Base-by-base conservation (phyloP, 2,113 vertebrate species). In the Rhagologus leucostigma region DNA sequence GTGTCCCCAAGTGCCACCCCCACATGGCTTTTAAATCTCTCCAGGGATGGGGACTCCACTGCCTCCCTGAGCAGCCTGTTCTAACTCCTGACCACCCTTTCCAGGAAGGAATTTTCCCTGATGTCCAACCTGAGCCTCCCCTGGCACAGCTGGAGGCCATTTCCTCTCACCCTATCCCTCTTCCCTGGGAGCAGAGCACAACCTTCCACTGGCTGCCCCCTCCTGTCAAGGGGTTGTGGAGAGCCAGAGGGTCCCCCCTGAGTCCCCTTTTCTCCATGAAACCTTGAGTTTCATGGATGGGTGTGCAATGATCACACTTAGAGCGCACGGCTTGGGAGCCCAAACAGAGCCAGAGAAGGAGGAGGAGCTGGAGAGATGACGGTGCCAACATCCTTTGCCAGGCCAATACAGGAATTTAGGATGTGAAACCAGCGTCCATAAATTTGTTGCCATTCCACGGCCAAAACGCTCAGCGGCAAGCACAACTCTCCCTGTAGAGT, bases 61-160 rank as follows among this genome's bases (percentile, higher is more conserved):
- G 4, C 26, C 19, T 7, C 17, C 42, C 30, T n/a, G 26, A 29
- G 30, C 41, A 71, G 35, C 35, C 57, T 70, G 20, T 56, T 56
- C 14, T 17, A 33, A 7, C 9, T 35, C 50, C 33, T 57, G 59
- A 33, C 33, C 15, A 29, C 7, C 22, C 17, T n/a, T 52, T 32
- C 23, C 44, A 29, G 3, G 13, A 44, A 67, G 33, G 59, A 50
- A 44, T 81, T 44, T 11, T 33, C 26, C 9, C 1, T 32, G 3
- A 23, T 57, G 13, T 13, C 59, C 67, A 44, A 9, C 6, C 35
- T 11, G 4, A 29, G 7, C 33, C 49, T 50, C 21, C 35, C 20
- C 22, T 30, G 32, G 1, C 27, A 3, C 27, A 57, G 2, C 9
- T 0, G 11, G 44, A 33, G 44, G 60, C 26, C 1, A 0, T 44